Evolutionary conservation across 1,140 invertebrate genomes (phyloP), one percentile per base, ranked within the genome.

Genomic region (Euwallacea similis): DNA sequence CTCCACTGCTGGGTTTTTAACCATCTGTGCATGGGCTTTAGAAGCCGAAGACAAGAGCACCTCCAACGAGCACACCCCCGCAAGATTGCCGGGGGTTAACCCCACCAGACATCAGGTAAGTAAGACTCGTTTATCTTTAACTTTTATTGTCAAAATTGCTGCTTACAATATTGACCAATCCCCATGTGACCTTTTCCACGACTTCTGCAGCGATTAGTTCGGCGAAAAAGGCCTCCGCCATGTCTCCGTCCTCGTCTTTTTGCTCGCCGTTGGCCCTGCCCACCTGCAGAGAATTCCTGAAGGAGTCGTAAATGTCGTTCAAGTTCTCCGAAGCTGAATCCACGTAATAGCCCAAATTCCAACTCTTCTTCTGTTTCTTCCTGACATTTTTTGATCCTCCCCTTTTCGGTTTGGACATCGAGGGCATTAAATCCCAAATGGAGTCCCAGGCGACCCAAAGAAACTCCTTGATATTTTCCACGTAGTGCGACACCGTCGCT

Each of bases 1-100:
- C 44, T 87, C 85, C 67, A 91, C 88, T 6, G 88, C 91, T 46
- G 93, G 93, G 2, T 95, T 94, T 82, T 85, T 95, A 11, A 94
- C 92, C 6, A 85, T 95, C 7, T 89, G 88, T 72, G 90, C 92
- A 0, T 95, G 92, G 91, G 89, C 91, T 44, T 83, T 93, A 21
- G 92, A 95, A 77, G 86, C 88, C 6, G 90, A 91, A 64, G 89
- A 90, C 72, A 86, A 87, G 62, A 87, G 87, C 11, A 88, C 87
- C 21, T 91, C 89, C 71, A 91, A 90, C 0, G 89, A 88, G 74
- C 90, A 90, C 60, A 90, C 88, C 6, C 88, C 89, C 8, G 88
- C 86, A 71, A 82, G 86, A 76, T 83, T 81, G 72, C 80, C 83
- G 64, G 73, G 79, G 65, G 69, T 76, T 66, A 79, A 62, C 68